Evolutionary conservation across 2,113 vertebrate genomes (phyloP).

Genomic region (Atrichornis clamosus): DNA sequence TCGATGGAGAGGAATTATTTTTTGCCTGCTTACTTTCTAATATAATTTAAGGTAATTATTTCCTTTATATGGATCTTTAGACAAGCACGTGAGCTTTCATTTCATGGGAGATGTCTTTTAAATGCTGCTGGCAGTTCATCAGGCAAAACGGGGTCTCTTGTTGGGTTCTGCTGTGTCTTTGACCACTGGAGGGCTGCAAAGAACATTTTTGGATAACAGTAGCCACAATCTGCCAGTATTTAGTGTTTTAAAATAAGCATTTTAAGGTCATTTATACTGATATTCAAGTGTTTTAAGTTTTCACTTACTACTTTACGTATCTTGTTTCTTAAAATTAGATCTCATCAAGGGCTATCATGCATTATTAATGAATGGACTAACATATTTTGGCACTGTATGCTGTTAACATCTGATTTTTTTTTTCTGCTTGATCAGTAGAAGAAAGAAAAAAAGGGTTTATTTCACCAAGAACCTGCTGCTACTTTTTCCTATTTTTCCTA

Average conservation of each 20-base stretch:
- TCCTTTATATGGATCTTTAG: neutral
- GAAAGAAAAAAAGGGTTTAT: neutral
- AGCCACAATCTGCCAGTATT: neutral
- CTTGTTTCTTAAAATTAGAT: neutral
- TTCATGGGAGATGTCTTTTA: neutral
- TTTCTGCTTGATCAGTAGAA: neutral
- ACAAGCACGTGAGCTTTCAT: neutral
- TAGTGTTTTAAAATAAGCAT: slow-evolving; percentile 23
- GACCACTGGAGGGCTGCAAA: slow-evolving; percentile 75
- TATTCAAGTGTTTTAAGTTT: neutral
- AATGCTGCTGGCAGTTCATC: neutral
- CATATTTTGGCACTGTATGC: neutral
- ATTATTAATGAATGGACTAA: neutral
- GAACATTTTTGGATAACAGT: slow-evolving; percentile 34
- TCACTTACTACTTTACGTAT: neutral
- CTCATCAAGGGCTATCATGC: neutral
- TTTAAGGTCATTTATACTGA: slow-evolving; percentile 7
- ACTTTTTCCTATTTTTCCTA: neutral
- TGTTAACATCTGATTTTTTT: neutral
- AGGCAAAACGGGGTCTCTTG: neutral
- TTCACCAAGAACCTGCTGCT: neutral
- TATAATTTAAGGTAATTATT: neutral
- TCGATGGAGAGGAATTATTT: neutral
- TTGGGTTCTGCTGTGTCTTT: neutral
- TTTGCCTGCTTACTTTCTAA: neutral